Base-by-base conservation (phyloP, 2,797 vertebrate genomes). In the Lerista edwardsae region DNA sequence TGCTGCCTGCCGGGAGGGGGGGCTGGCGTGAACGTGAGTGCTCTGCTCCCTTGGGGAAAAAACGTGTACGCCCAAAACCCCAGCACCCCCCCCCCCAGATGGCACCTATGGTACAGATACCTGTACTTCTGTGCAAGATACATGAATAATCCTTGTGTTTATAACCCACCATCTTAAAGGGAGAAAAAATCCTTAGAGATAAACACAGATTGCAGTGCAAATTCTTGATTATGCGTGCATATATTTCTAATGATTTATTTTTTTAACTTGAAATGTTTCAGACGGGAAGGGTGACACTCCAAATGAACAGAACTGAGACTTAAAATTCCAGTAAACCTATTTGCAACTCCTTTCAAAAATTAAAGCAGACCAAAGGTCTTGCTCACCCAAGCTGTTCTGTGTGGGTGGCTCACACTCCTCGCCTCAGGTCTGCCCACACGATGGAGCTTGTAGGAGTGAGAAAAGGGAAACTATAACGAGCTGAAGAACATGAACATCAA, bases 301-400 rank as follows among this genome's bases (percentile, higher is more conserved):
- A 57, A 39, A 15, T 4, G 4, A 10, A 41, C 3, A 7, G 9
- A 84, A 72, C 6, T 27, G 3, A 39, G 31, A 51, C 64, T 62
- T 39, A n/a, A 73, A 75, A 65, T 25, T 65, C 23, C 55, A 51
- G 21, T 4, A 4, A n/a, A 12, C 55, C 47, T 65, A 7, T 79
- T 55, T 64, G 41, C 17, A n/a, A 73, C 68, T 23, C 68, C 6
- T 29, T 79, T 39, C 12, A 71, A 44, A 41, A 51, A 51, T 12
- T 23, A 27, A 84, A 71, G 34, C 25, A 57, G 34, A 73, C 68
- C 59, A 55, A 79, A 79, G 76, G 76, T 79, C 41, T 25, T 1
- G 25, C 23, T 84, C 59, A 27, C 29, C 4, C 83, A 84, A 74
- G 59, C 76, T 84, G 83, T 73, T 79, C 57, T 7, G 41, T 65